Base-by-base conservation (phyloP, 1,140 invertebrate genomes). In the Drosophila asahinai region DNA sequence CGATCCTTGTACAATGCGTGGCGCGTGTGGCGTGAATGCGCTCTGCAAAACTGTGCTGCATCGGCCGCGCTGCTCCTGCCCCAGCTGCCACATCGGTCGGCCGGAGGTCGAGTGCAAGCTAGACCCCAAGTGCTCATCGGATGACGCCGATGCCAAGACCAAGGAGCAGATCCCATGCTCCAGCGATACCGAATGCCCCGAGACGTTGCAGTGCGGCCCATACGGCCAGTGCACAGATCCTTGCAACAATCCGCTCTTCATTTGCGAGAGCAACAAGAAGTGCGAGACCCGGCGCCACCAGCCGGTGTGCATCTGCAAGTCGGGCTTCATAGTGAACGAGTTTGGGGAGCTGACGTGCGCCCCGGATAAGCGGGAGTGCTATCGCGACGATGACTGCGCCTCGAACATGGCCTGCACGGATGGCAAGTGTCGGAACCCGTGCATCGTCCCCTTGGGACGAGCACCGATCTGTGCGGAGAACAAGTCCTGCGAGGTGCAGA, bases 11-110 rank as follows among this genome's bases (percentile, higher is more conserved):
- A 96, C 95, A 81, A 94, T 98, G 80, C 95, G 96, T 79, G 97
- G 96, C 79, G 96, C 96, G 68, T 98, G 97, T 93, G 97, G 98
- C 70, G 94, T 96, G 77, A 98, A 98, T 93, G 97, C 98, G 48
- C 94, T 98, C 40, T 98, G 98, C 93, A 95, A 95, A 80, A 96
- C 97, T 47, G 95, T 97, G 55, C 93, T 96, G 83, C 97, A 98
- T 93, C 95, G 95, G 89, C 96, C 97, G 11, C 95, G 96, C 67
- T 98, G 97, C 93, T 96, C 96, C 36, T 98, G 97, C 92, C 96
- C 97, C 42, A 96, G 97, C 89, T 98, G 97, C 93, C 96, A 97
- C 93, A 94, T 96, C 60, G 97, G 97, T 36, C 95, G 96, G 87
- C 97, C 97, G 8, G 95, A 95, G 47, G 94, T 95, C 11, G 94